Evolutionary conservation across 2,888 invertebrate genomes (phyloP), one percentile per base, ranked within the genome.

Genomic region (Harpagoxenus sublaevis): DNA sequence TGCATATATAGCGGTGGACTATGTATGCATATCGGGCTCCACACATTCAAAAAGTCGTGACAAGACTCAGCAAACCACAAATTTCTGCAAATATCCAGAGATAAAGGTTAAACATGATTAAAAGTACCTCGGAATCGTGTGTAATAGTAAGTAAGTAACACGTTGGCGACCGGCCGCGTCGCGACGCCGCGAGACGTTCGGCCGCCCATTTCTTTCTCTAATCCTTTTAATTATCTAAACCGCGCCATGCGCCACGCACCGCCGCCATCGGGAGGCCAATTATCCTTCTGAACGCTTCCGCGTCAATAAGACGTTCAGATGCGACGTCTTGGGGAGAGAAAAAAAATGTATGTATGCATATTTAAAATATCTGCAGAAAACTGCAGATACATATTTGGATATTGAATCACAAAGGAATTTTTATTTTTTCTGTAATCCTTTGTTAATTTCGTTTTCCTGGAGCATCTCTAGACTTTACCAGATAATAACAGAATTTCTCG

Each of bases 51-150:
- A 94, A 94, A 94, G 91, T 94, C 89, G 94, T 94, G 93, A 94
- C 94, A 94, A 94, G 94, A 94, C 94, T 94, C 94, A 94, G 94
- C 95, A 94, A 95, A 94, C 94, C 94, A 94, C 94, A 94, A 94
- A 94, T 94, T 94, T 94, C 93, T 94, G 94, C 94, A 94, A 93
- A 94, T 94, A 94, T 94, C 93, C 94, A 94, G 92, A 92, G 91
- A 93, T 92, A 94, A 93, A 94, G 92, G 92, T 93, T 93, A 94
- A 93, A 94, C 93, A 94, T 94, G 93, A 94, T 94, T 94, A 92
- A 94, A 94, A 93, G 89, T 92, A 92, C 85, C 90, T 92, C 92
- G 90, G 93, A 92, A 92, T 92, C 60, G 79, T 94, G 93, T 93
- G 91, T 93, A 92, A 91, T 93, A 93, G 28, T 82, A 73, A 73